These are phyloP conservation scores for Philantomba maxwellii DNA, from an alignment of 2,113 vertebrate species.

Conservation along the genomic window DNA sequence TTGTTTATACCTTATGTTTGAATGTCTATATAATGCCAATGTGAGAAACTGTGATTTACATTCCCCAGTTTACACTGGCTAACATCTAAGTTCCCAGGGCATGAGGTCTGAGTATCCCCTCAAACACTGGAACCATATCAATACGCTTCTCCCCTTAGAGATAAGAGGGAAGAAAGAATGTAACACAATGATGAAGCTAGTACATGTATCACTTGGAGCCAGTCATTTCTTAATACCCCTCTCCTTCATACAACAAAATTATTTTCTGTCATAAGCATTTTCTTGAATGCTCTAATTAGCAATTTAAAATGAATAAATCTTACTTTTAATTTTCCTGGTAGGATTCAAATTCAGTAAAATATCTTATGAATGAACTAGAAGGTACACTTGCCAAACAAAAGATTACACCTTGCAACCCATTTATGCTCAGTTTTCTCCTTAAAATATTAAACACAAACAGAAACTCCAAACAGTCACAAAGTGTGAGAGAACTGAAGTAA, in stretches of 20 bases:
- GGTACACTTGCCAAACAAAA: neutral
- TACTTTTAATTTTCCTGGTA: neutral
- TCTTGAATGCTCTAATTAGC: neutral
- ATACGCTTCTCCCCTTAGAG: neutral
- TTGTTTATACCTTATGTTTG: neutral
- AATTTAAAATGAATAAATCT: neutral
- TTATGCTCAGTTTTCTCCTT: neutral
- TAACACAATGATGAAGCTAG: neutral
- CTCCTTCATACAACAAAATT: neutral
- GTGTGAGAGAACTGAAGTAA: neutral
- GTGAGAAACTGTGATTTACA: neutral
- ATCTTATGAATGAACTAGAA: neutral
- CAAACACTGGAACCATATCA: neutral
- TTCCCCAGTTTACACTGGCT: neutral
- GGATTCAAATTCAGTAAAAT: neutral
- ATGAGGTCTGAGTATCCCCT: neutral
- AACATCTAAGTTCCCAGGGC: neutral
- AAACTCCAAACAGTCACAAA: neutral
- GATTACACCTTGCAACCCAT: neutral
- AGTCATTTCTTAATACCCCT: neutral
- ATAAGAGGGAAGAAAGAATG: neutral
- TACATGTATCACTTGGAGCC: neutral
- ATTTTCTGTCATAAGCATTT: neutral
- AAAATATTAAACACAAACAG: neutral
- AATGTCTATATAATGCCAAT: neutral